A percentile compares a stretch with the other conserved stretches of the same genome.
These are phyloP conservation scores for Phanerotoma sp. DNA, from an alignment of 2,888 invertebrate genomes.

Conservation along the genomic window DNA sequence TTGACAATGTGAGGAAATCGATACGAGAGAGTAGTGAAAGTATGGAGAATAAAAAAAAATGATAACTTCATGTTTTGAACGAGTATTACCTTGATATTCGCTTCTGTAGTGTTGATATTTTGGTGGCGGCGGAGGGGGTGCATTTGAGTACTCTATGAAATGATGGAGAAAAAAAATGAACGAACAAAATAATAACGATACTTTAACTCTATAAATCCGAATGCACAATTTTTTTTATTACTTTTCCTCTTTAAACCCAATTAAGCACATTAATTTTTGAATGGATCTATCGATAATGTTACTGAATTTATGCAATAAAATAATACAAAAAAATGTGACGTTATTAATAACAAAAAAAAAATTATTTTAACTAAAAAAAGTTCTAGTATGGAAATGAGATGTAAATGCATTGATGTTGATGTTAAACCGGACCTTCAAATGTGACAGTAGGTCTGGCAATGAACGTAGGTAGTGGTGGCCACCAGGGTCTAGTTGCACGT, in stretches of 20 bases:
- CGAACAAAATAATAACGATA: slow-evolving; percentile 27
- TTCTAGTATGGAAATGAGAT: too few relatives aligned
- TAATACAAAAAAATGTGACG: slow-evolving; percentile 1
- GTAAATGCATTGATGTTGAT: not conserved
- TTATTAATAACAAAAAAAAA: not conserved
- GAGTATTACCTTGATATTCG: slow-evolving; percentile 54
- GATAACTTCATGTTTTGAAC: too few relatives aligned
- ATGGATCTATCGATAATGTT: slow-evolving; percentile 7
- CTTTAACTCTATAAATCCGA: slow-evolving; percentile 23
- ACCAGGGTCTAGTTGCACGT: slow-evolving; percentile 59
- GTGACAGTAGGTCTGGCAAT: slow-evolving; percentile 68
- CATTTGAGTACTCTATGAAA: slow-evolving; percentile 55
- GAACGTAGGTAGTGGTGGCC: slow-evolving; percentile 61
- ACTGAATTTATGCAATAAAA: not conserved
- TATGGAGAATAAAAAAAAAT: too few relatives aligned
- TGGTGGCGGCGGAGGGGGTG: slow-evolving; percentile 55
- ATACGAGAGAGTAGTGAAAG: slow-evolving; percentile 20
- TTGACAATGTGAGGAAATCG: not conserved
- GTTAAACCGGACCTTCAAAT: slow-evolving; percentile 66
- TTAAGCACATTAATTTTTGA: too few relatives aligned
- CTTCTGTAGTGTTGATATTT: slow-evolving; percentile 56
- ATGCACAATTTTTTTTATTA: not conserved
- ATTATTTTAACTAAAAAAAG: not conserved
- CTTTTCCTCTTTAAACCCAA: too few relatives aligned
- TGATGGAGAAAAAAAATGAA: slow-evolving; percentile 39